Evolutionary conservation across 2,888 invertebrate genomes (phyloP).

Genomic region (Boloria euphrosyne): DNA sequence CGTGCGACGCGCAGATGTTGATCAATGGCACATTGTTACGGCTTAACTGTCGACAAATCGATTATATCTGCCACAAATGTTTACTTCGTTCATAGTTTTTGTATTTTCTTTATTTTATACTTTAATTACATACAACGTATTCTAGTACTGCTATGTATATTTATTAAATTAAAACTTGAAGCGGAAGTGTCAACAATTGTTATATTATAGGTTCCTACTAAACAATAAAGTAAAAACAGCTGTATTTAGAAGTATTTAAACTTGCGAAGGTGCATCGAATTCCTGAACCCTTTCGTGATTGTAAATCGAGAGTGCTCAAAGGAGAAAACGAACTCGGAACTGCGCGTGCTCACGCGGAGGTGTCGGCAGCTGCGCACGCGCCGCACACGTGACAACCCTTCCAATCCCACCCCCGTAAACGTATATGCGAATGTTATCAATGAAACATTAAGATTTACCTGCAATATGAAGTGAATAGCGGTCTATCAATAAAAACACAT

Average conservation of each 20-base stretch:
- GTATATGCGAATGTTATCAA: conserved; percentile 6
- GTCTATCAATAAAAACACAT: conserved; percentile 9
- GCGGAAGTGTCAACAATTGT: conserved; percentile 4
- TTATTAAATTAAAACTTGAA: neutral
- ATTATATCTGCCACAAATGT: conserved; percentile 34
- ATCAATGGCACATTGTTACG: conserved; percentile 22
- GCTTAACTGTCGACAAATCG: conserved; percentile 30
- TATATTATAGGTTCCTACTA: conserved; percentile 10
- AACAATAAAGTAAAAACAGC: conserved; percentile 26
- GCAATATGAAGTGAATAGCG: conserved; percentile 10
- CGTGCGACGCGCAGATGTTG: conserved; percentile 23
- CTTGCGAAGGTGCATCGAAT: conserved; percentile 33
- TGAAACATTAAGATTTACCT: conserved; percentile 23
- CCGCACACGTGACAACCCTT: conserved; percentile 35
- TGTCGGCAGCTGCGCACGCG: conserved; percentile 28
- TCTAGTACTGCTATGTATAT: neutral
- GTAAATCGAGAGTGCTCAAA: conserved; percentile 28
- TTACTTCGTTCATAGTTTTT: conserved; percentile 5
- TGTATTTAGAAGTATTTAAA: conserved; percentile 22
- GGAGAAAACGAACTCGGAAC: conserved; percentile 43
- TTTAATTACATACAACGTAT: too few species aligned
- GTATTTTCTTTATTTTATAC: neutral
- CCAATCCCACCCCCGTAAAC: conserved; percentile 12
- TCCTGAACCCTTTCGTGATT: conserved; percentile 34
- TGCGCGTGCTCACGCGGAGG: conserved; percentile 31